Evolutionary conservation across 2,797 vertebrate species (phyloP), one percentile per base, ranked within the genome.

Genomic region (Gymnoscopelus braueri): DNA sequence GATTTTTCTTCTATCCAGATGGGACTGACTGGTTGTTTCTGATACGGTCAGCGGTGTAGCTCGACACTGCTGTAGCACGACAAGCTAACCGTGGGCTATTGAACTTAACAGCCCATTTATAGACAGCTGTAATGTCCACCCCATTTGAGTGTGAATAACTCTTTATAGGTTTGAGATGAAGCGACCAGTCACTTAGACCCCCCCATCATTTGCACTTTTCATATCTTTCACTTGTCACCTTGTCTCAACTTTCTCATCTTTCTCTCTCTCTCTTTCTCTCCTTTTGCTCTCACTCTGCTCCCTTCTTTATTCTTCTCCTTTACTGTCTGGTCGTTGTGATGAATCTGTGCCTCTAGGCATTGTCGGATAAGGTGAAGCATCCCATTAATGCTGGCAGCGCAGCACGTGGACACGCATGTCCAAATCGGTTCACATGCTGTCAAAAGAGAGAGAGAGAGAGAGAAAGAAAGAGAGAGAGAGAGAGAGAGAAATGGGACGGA

Each of bases 41-140:
- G 69, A 76, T 77, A 65, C 61, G 65, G 57, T 73, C 73, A 55
- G 67, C 72, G 61, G n/a, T 72, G 74, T 71, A 81, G 79, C 71
- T 53, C 76, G 75, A 60, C 53, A 19, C 61, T 66, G 73, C 14
- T 67, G 67, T 55, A 63, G 65, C 74, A 70, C 56, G 48, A 86
- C 69, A 85, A 79, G 85, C 87, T 93, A 92, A 93, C 92, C 89
- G 79, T 86, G 89, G 90, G 91, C 93, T 93, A 90, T 94, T 93
- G 90, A 94, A 92, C 90, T 90, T 88, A 84, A 91, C 89, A 87
- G 89, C 83, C 85, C 78, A 84, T 94, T 94, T 91, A 91, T 89
- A 87, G 90, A 92, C 93, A 71, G 80, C 48, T 55, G 73, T 93
- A 94, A 93, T 80, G 87, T 78, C 87, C 85, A 75, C 85, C 80